phyloP scores from a whole-genome alignment of 2,113 vertebrate genomes.

The Rutilus rutilus region DNA sequence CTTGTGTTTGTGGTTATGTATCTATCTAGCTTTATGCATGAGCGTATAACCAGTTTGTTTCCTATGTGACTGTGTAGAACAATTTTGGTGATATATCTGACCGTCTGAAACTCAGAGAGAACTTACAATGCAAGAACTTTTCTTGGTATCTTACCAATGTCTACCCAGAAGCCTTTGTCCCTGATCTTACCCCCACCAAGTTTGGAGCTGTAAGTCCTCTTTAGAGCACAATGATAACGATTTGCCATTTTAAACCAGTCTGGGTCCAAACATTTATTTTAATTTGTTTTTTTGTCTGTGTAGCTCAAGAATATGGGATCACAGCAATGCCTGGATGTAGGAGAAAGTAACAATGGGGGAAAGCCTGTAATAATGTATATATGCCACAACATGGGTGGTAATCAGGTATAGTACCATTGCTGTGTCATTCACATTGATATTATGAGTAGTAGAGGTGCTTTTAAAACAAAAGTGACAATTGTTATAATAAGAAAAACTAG shows the following conservation, averaged over 20 bases:
- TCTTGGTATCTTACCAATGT: conserved; percentile 90
- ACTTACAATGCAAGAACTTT: conserved; percentile 90
- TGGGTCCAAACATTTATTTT: not conserved
- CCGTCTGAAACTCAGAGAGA: conserved; percentile 83
- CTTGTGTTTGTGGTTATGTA: not conserved
- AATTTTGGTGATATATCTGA: conserved; percentile 88
- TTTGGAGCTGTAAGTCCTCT: conserved; percentile 85
- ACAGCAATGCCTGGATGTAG: conserved; percentile 86
- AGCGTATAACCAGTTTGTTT: not conserved
- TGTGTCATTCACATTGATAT: not conserved
- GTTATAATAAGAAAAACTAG: not conserved
- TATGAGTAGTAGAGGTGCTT: not conserved
- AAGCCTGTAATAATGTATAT: conserved; percentile 91
- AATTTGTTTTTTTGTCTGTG: conserved; percentile 1
- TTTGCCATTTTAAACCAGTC: not conserved
- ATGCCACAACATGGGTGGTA: conserved; percentile 96
- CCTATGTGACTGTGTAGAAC: conserved; percentile 73
- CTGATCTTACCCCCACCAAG: conserved; percentile 82
- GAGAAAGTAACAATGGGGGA: conserved; percentile 86
- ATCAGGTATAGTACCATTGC: conserved; percentile 82
- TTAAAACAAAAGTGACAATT: not conserved
- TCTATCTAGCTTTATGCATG: not conserved
- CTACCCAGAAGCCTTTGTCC: conserved; percentile 93
- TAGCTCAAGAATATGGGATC: conserved; percentile 86
- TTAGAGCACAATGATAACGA: not conserved